Evolutionary conservation across 1,140 invertebrate species (phyloP).

Genomic region (Drusus annulatus): DNA sequence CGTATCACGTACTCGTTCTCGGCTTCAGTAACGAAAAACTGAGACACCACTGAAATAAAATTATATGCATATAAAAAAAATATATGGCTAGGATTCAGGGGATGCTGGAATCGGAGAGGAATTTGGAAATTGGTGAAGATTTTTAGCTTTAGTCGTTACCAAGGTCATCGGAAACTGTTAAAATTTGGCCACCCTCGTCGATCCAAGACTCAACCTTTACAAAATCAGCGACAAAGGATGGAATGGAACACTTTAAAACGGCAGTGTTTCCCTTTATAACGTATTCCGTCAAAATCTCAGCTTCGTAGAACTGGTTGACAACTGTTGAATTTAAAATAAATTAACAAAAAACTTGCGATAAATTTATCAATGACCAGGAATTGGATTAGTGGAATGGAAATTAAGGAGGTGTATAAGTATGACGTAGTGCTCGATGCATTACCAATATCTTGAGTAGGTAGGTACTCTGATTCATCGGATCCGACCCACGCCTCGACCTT

Average conservation of each 20-base stretch:
- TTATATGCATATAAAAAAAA: constrained; percentile 1
- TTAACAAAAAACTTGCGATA: not conserved
- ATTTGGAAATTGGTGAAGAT: not conserved
- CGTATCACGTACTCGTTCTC: constrained; percentile 95
- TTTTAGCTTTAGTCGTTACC: constrained; percentile 69
- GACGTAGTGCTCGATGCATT: constrained; percentile 50
- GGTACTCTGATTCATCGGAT: constrained; percentile 81
- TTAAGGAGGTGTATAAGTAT: not conserved
- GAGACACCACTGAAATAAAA: constrained; percentile 81
- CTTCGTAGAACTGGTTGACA: constrained; percentile 86
- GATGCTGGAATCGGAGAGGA: not conserved
- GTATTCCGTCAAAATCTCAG: constrained; percentile 84
- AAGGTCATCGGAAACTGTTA: constrained; percentile 75
- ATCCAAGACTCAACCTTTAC: constrained; percentile 85
- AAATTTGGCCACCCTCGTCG: constrained; percentile 75
- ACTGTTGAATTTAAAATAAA: constrained; percentile 73
- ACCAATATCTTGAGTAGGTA: constrained; percentile 68
- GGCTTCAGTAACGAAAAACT: constrained; percentile 90
- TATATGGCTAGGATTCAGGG: not conserved
- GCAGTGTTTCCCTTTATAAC: constrained; percentile 87
- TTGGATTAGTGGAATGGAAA: constrained; percentile 36
- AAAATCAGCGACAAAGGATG: constrained; percentile 86
- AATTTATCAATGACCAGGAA: constrained; percentile 6
- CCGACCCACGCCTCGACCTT: constrained; percentile 91
- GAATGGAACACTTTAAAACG: constrained; percentile 85